Percentiles rank a stretch among this genome's conserved stretches.
These are phyloP conservation scores for Anniella stebbinsi DNA, from an alignment of 2,797 vertebrate genomes.

Conservation along the genomic window DNA sequence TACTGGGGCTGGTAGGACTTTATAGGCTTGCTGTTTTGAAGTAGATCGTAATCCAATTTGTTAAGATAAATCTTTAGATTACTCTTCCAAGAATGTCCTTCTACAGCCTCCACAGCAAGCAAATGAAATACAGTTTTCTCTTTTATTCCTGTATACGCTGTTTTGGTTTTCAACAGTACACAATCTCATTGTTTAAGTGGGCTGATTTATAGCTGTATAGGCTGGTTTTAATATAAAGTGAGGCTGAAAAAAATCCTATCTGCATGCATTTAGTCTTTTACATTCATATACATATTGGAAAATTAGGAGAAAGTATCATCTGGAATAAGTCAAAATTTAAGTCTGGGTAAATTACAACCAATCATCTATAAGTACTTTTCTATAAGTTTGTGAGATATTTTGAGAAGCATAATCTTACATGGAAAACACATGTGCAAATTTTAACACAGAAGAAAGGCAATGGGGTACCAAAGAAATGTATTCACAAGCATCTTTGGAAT, in stretches of 20 bases:
- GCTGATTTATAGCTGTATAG: conserved; percentile 61
- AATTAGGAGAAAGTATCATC: conserved; percentile 51
- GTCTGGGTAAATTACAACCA: conserved; percentile 44
- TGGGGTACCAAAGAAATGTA: background rate
- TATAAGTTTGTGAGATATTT: conserved; percentile 3
- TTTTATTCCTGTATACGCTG: conserved; percentile 54
- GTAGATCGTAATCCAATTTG: conserved; percentile 46
- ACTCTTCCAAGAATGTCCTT: conserved; percentile 7
- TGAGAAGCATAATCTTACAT: background rate
- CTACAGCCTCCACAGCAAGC: conserved; percentile 42
- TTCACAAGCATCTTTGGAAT: background rate
- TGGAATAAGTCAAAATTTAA: conserved; percentile 34
- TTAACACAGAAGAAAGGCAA: background rate
- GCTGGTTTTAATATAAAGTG: conserved; percentile 61
- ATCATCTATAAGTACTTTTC: conserved; percentile 13
- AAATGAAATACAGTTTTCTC: conserved; percentile 17
- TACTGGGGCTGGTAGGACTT: conserved; percentile 53
- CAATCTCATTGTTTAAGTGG: conserved; percentile 57
- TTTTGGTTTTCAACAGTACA: conserved; percentile 56
- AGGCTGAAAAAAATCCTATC: conserved; percentile 47
- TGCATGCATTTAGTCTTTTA: conserved; percentile 50
- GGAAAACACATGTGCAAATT: conserved; percentile 9
- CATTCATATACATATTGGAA: conserved; percentile 55
- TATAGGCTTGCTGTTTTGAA: conserved; percentile 43
- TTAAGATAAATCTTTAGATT: conserved; percentile 29